A percentile compares a stretch with the other conserved stretches of the same genome.
phyloP scores from a whole-genome alignment of 2,113 vertebrate species.

The Rana temporaria region DNA sequence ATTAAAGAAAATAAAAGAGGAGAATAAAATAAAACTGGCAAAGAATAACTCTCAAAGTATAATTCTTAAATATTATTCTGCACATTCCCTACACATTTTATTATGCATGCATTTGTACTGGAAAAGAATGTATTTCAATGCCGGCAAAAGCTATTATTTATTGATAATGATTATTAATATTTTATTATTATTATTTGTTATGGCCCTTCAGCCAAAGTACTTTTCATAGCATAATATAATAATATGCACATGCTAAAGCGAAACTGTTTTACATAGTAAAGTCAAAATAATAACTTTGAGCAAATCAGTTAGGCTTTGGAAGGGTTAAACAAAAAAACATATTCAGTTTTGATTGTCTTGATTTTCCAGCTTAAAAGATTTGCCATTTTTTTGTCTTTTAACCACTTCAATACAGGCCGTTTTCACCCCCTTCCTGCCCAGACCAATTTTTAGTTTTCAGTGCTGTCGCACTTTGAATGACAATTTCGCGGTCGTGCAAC shows the following conservation, averaged over 20 bases:
- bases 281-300: constrained; percentile 11
- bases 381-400: too few relatives aligned
- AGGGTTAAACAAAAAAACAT: neutral
- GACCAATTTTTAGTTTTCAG: too few relatives aligned
- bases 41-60: constrained; percentile 71
- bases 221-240: constrained; percentile 35
- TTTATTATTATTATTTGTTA: constrained; percentile 58
- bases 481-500: too few relatives aligned
- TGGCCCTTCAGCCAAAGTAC: constrained; percentile 40
- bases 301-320: constrained; percentile 10
- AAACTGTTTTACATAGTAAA: constrained; percentile 38
- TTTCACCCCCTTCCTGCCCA: too few relatives aligned
- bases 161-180: constrained; percentile 58
- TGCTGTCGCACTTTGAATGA: too few relatives aligned
- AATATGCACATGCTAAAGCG: constrained; percentile 36
- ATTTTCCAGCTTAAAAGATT: too few relatives aligned
- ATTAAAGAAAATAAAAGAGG: constrained; percentile 70
- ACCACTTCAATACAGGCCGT: too few relatives aligned
- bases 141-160: constrained; percentile 54
- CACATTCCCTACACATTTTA: constrained; percentile 36
- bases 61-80: constrained; percentile 74
- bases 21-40: constrained; percentile 68
- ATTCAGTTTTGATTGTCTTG: too few relatives aligned
- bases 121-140: constrained; percentile 38
- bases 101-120: constrained; percentile 49